phyloP scores from a whole-genome alignment of 2,888 invertebrate genomes.

The Brachylomia viminalis region DNA sequence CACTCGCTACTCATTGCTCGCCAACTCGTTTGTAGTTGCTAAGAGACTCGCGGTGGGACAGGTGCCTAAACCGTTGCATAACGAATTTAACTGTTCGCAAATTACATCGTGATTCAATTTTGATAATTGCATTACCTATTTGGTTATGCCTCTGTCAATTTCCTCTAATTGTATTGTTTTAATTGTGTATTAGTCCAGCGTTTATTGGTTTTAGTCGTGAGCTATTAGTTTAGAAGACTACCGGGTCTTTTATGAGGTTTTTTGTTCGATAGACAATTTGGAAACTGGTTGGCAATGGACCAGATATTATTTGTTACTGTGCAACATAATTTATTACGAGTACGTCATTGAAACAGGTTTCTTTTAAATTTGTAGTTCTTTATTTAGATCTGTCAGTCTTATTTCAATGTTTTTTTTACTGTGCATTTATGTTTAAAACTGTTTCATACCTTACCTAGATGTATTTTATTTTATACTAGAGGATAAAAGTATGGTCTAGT shows the following conservation, averaged over 20 bases:
- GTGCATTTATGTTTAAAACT: background rate
- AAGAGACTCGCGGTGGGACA: too few species aligned
- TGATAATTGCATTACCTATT: constrained; percentile 54
- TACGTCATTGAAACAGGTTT: constrained; percentile 47
- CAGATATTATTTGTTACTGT: constrained; percentile 22
- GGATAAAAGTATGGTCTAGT: background rate
- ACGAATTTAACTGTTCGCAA: constrained; percentile 53
- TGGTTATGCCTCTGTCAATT: constrained; percentile 30
- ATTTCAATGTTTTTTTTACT: background rate
- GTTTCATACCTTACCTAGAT: background rate
- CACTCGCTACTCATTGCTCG: background rate
- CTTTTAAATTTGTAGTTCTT: background rate
- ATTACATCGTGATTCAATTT: constrained; percentile 64
- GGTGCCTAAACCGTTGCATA: constrained; percentile 37
- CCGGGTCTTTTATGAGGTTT: constrained; percentile 42
- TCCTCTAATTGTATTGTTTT: constrained; percentile 41
- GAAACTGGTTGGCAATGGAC: constrained; percentile 50
- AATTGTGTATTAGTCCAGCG: constrained; percentile 45
- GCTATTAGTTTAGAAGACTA: constrained; percentile 45
- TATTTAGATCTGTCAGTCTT: constrained; percentile 38
- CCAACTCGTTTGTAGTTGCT: too few species aligned
- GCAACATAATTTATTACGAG: constrained; percentile 29
- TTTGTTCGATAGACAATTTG: constrained; percentile 34
- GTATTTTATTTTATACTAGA: background rate
- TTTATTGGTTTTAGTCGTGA: constrained; percentile 34